These are phyloP conservation scores for Patiria pectinifera DNA, from an alignment of 53 echinoderm and acorn worm species.

Conservation along the genomic window DNA sequence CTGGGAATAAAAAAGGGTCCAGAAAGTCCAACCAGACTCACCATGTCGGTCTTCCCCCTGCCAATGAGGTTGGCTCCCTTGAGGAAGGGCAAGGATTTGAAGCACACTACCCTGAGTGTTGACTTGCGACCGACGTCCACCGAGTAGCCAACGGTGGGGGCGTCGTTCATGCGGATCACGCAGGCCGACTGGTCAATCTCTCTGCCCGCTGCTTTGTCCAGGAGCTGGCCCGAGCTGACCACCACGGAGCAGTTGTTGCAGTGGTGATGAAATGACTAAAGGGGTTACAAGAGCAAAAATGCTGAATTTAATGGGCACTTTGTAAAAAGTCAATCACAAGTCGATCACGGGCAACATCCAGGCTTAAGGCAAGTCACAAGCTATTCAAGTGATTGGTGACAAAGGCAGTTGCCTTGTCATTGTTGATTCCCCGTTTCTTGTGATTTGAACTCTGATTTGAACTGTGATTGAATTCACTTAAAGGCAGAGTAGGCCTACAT, in stretches of 20 bases:
- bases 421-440: too few species aligned
- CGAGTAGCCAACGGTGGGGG: constrained; percentile 68
- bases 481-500: too few species aligned
- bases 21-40: background rate
- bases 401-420: too few species aligned
- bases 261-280: constrained; percentile 63
- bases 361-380: too few species aligned
- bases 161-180: constrained; percentile 83
- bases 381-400: too few species aligned
- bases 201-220: constrained; percentile 64
- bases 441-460: too few species aligned
- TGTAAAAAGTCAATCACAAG: too few species aligned
- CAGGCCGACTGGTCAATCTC: constrained; percentile 79
- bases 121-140: constrained; percentile 72
- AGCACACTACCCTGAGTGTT: constrained; percentile 74
- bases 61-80: constrained; percentile 36
- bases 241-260: constrained; percentile 75
- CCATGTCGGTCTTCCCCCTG: constrained; percentile 51
- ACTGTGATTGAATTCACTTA: too few species aligned
- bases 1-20: too few species aligned
- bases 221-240: constrained; percentile 81
- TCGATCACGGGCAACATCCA: too few species aligned
- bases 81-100: constrained; percentile 40
- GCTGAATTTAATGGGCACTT: background rate
- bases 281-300: background rate